Conservation (phyloP, 2,888 invertebrate genomes). For the Fragum whitleyi region DNA sequence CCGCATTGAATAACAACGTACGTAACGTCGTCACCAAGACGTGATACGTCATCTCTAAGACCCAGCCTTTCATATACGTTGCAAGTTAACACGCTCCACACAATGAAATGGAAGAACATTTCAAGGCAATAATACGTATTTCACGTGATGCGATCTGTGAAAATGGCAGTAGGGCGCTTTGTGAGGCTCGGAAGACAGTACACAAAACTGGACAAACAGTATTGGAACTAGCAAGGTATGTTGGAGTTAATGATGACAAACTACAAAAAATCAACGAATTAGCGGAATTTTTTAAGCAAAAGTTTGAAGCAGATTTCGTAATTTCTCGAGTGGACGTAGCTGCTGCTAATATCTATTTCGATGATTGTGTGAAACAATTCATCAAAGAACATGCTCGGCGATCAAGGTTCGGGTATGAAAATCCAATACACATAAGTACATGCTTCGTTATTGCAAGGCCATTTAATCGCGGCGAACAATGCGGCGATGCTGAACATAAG, state of each 20-base stretch:
- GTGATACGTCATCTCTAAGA: no score
- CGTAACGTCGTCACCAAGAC: not conserved
- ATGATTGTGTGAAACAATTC: not conserved
- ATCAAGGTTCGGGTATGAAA: not conserved
- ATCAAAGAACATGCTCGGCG: not conserved
- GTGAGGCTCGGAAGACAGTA: not conserved
- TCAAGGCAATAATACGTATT: not conserved
- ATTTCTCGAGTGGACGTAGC: not conserved
- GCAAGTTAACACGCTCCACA: not conserved
- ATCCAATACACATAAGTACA: not conserved
- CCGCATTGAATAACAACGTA: no score
- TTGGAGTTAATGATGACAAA: constrained; percentile 4
- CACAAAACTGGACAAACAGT: constrained; percentile 2
- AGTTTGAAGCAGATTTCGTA: not conserved
- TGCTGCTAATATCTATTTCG: not conserved
- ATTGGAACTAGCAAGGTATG: not conserved
- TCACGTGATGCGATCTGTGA: not conserved
- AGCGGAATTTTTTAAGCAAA: not conserved
- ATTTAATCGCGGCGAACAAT: no score
- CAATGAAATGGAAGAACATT: constrained; percentile 12
- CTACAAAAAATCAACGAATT: not conserved
- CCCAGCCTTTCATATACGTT: not conserved
- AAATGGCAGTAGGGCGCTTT: not conserved
- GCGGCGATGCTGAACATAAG: not conserved
- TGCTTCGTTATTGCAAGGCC: no score